phyloP scores from a whole-genome alignment of 1,140 invertebrate genomes.

The Hetaerina americana region DNA sequence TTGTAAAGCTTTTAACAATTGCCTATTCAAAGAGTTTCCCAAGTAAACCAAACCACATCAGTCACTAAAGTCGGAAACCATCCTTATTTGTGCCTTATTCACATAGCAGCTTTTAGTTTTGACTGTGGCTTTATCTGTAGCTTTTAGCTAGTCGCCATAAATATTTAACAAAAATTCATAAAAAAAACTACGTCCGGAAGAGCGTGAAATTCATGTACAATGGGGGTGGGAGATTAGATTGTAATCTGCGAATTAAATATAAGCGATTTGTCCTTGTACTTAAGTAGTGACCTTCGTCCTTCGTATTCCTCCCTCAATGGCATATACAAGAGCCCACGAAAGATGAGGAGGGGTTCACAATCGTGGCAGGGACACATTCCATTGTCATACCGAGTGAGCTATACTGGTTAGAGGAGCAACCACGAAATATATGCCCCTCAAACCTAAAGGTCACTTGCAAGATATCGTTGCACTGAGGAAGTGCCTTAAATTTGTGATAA shows the following conservation, averaged over 20 bases:
- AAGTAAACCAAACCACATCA: constrained; percentile 2
- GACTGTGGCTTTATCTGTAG: constrained; percentile 13
- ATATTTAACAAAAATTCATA: constrained; percentile 7
- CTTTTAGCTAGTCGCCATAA: constrained; percentile 12
- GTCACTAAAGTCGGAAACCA: constrained; percentile 15
- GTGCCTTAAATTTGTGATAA: constrained; percentile 18
- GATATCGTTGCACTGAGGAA: constrained; percentile 16
- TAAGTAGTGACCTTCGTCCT: constrained; percentile 8
- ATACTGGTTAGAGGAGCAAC: constrained; percentile 1
- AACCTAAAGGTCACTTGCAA: not conserved
- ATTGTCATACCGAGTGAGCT: constrained; percentile 8
- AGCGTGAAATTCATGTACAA: constrained; percentile 7
- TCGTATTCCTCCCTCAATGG: constrained; percentile 5
- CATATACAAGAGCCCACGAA: constrained; percentile 6
- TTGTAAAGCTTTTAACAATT: not conserved
- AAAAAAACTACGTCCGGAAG: constrained; percentile 10
- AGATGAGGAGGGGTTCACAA: constrained; percentile 7
- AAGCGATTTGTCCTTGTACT: constrained; percentile 12
- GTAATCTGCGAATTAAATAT: constrained; percentile 6
- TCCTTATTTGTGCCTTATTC: constrained; percentile 18
- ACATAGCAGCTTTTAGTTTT: constrained; percentile 15
- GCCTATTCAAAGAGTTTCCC: not conserved
- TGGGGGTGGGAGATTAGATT: constrained; percentile 6
- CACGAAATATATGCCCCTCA: not conserved
- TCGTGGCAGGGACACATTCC: constrained; percentile 13